phyloP scores from a whole-genome alignment of 2,888 invertebrate genomes.

The Elysia crispata region DNA sequence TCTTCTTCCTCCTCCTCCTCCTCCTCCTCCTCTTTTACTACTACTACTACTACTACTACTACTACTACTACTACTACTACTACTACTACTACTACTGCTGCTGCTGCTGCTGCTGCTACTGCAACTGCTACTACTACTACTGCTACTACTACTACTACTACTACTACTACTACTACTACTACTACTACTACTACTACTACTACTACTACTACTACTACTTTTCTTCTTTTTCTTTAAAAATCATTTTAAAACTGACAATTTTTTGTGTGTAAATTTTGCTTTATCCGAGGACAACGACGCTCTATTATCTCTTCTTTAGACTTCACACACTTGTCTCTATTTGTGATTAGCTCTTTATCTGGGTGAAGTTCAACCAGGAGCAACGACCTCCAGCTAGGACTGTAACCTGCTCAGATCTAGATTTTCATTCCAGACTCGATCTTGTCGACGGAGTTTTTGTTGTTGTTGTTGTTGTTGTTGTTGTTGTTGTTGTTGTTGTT shows the following conservation, averaged over 20 bases:
- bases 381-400: too few relatives aligned
- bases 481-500: neutral
- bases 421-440: neutral
- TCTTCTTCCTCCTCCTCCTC: neutral
- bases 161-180: constrained; percentile 9
- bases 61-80: neutral
- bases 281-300: too few relatives aligned
- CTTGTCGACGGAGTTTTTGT: neutral
- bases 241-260: too few relatives aligned
- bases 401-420: neutral
- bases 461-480: constrained; percentile 1
- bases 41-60: neutral
- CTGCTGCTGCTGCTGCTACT: neutral
- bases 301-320: too few relatives aligned
- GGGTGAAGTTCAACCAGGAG: too few relatives aligned
- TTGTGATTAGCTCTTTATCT: too few relatives aligned
- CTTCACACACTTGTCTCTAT: too few relatives aligned
- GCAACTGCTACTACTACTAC: neutral
- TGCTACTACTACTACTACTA: constrained; percentile 3
- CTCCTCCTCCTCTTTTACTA: neutral
- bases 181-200: constrained; percentile 28
- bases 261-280: too few relatives aligned
- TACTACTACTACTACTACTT: constrained; percentile 44
- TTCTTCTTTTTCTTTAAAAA: too few relatives aligned
- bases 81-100: neutral